These are phyloP conservation scores for Stenichneumon culpator DNA, from an alignment of 2,888 invertebrate genomes.

Conservation along the genomic window DNA sequence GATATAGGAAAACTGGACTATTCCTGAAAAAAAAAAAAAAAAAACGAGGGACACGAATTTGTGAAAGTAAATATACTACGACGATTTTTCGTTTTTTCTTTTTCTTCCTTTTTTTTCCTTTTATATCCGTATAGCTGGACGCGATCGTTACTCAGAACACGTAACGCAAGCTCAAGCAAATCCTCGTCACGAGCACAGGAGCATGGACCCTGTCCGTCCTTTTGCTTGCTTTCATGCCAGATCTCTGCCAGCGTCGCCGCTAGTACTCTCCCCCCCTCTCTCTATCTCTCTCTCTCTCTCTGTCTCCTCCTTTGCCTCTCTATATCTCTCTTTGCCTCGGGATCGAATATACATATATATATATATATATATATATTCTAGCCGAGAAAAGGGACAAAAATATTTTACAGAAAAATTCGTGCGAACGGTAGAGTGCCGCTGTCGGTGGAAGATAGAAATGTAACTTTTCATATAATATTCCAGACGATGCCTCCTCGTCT, in stretches of 20 bases:
- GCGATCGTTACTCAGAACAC: slow-evolving; percentile 71
- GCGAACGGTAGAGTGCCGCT: slow-evolving; percentile 6
- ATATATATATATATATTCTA: slow-evolving; percentile 27
- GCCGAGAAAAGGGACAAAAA: slow-evolving; percentile 12
- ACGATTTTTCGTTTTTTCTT: slow-evolving; percentile 27
- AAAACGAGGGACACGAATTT: slow-evolving; percentile 38
- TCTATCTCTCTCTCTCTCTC: neutral
- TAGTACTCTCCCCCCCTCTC: neutral
- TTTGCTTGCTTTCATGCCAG: slow-evolving; percentile 35
- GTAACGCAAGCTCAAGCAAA: slow-evolving; percentile 69
- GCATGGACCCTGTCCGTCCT: slow-evolving; percentile 38
- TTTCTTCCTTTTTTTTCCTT: slow-evolving; percentile 21
- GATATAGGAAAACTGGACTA: slow-evolving; percentile 55
- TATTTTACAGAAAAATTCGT: slow-evolving; percentile 39
- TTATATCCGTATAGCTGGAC: slow-evolving; percentile 36
- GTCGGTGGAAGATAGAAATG: slow-evolving; percentile 21
- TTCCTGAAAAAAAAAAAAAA: slow-evolving; percentile 38
- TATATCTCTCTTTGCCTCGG: too few relatives aligned
- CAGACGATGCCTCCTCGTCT: slow-evolving; percentile 6
- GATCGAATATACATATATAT: slow-evolving; percentile 22
- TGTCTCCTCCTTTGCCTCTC: neutral
- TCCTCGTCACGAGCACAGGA: slow-evolving; percentile 53
- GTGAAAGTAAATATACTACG: slow-evolving; percentile 58
- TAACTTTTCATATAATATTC: slow-evolving; percentile 37
- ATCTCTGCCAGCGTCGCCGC: slow-evolving; percentile 14